These are phyloP conservation scores for Sinohyriopsis cumingii DNA, from an alignment of 2,888 invertebrate species.

Conservation along the genomic window DNA sequence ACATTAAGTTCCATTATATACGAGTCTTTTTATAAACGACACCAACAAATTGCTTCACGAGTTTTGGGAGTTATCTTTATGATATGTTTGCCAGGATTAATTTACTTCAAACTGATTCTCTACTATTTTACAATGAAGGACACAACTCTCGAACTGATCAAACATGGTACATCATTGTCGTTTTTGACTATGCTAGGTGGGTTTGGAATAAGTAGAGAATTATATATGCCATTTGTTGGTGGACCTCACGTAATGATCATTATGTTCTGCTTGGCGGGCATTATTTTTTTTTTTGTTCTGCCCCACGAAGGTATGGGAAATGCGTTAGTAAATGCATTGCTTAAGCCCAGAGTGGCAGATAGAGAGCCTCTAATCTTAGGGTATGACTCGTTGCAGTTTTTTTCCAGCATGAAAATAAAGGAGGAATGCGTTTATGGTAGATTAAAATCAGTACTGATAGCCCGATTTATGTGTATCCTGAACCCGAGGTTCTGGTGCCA, in stretches of 20 bases:
- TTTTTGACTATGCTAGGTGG: slow-evolving; percentile 29
- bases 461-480: slow-evolving; percentile 8
- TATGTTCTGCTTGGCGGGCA: slow-evolving; percentile 8
- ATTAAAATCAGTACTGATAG: neutral
- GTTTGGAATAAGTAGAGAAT: slow-evolving; percentile 17
- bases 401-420: slow-evolving; percentile 7
- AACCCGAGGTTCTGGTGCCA: slow-evolving; percentile 17
- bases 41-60: slow-evolving; percentile 15
- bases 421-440: slow-evolving; percentile 11
- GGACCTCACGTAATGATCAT: slow-evolving; percentile 18
- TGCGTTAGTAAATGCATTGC: slow-evolving; percentile 8
- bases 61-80: slow-evolving; percentile 16
- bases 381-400: slow-evolving; percentile 10
- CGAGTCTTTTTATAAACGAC: slow-evolving; percentile 13
- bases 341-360: neutral
- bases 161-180: slow-evolving; percentile 21
- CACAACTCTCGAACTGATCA: slow-evolving; percentile 14
- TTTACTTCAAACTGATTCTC: slow-evolving; percentile 15
- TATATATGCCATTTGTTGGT: slow-evolving; percentile 21
- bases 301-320: slow-evolving; percentile 14
- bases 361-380: slow-evolving; percentile 10
- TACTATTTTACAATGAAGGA: slow-evolving; percentile 9
- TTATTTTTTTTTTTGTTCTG: slow-evolving; percentile 18
- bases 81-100: slow-evolving; percentile 9
- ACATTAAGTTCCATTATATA: slow-evolving; percentile 7